These are phyloP conservation scores for Pheosia tremula DNA, from an alignment of 2,888 invertebrate genomes.

Conservation along the genomic window DNA sequence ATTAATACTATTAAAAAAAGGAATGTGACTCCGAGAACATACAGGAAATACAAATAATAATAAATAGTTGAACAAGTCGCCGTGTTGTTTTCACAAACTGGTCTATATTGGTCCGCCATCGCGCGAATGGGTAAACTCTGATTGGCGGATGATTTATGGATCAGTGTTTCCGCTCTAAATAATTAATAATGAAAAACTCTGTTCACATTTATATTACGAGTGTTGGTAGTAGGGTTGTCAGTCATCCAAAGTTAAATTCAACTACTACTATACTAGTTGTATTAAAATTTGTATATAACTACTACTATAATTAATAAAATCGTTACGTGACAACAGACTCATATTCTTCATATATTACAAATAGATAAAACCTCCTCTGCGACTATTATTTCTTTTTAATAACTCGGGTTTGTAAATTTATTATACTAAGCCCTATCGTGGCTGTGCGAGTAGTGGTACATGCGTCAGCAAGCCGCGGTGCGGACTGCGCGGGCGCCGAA, in stretches of 20 bases:
- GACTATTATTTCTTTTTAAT: too few species aligned
- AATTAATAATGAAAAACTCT: constrained; percentile 35
- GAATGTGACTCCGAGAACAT: not conserved
- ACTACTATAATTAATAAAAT: too few species aligned
- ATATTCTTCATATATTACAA: too few species aligned
- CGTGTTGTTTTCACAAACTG: not conserved
- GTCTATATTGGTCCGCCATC: not conserved
- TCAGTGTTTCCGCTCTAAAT: constrained; percentile 34
- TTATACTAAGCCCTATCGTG: constrained; percentile 5
- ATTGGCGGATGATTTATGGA: constrained; percentile 32
- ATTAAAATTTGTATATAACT: too few species aligned
- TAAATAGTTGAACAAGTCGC: not conserved
- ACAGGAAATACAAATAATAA: not conserved
- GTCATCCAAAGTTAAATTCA: not conserved
- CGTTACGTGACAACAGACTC: too few species aligned
- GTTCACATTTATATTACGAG: constrained; percentile 15
- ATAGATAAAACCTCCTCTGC: too few species aligned
- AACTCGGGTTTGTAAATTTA: not conserved
- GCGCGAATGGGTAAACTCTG: constrained; percentile 5
- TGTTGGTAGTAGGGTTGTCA: not conserved
- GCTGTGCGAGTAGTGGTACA: constrained; percentile 32
- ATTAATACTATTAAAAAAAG: not conserved
- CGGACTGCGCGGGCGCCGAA: constrained; percentile 30
- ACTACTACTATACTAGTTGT: not conserved
- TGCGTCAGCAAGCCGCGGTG: constrained; percentile 40